phyloP scores from a whole-genome alignment of 2,888 invertebrate genomes.

The Ecliptopera silaceata region DNA sequence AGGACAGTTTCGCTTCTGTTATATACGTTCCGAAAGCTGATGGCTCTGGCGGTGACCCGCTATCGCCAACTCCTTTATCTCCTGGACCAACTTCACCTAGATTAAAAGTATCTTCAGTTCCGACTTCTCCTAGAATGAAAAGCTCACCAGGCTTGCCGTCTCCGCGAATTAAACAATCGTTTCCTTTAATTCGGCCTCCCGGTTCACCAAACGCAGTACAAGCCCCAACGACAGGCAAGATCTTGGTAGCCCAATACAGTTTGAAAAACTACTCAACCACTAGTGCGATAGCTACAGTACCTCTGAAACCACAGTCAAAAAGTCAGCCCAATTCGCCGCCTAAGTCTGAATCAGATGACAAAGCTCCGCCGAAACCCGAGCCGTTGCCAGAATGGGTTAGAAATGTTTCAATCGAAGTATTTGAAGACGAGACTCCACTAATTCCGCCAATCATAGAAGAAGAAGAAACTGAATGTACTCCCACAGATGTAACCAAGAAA shows the following conservation, averaged over 20 bases:
- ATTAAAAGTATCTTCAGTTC: constrained; percentile 87
- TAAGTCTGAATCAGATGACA: constrained; percentile 72
- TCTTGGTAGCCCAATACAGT: constrained; percentile 83
- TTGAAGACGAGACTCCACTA: constrained; percentile 62
- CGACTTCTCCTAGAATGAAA: constrained; percentile 89
- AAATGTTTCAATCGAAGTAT: constrained; percentile 65
- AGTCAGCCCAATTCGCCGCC: constrained; percentile 79
- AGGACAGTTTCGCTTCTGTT: constrained; percentile 96
- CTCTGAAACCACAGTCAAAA: constrained; percentile 71
- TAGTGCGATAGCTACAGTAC: constrained; percentile 50
- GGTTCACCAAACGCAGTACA: constrained; percentile 82
- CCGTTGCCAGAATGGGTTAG: constrained; percentile 55
- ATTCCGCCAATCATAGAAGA: constrained; percentile 76
- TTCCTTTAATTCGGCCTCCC: constrained; percentile 84
- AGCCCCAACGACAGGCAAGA: constrained; percentile 78
- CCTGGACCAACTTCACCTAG: constrained; percentile 85
- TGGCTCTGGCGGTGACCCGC: constrained; percentile 78
- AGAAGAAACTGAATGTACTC: constrained; percentile 52
- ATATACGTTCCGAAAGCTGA: constrained; percentile 95
- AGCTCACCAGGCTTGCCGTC: constrained; percentile 87
- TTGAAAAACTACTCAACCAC: constrained; percentile 76
- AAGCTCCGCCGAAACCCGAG: constrained; percentile 54
- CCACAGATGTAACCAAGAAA: constrained; percentile 66
- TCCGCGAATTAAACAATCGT: constrained; percentile 86
- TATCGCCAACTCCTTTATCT: constrained; percentile 84